These are phyloP conservation scores for Cossypha dichroa DNA, from an alignment of 2,797 vertebrate species.

Conservation along the genomic window DNA sequence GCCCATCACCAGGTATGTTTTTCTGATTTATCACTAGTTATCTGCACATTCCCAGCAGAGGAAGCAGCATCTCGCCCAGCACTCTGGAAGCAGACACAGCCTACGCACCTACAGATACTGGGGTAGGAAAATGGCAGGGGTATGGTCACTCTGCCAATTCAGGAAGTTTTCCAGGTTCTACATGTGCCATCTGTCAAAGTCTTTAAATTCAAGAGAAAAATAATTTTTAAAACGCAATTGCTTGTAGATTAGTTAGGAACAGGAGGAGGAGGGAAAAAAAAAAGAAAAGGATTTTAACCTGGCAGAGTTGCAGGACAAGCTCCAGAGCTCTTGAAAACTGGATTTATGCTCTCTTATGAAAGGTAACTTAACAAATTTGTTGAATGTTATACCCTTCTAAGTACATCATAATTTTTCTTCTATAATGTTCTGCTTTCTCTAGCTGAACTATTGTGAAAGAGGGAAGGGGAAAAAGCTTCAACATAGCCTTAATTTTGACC, in stretches of 20 bases:
- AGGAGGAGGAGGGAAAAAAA: not conserved
- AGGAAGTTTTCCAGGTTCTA: constrained; percentile 67
- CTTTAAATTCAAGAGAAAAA: constrained; percentile 51
- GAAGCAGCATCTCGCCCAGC: not conserved
- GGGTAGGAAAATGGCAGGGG: constrained; percentile 25
- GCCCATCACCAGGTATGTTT: not conserved
- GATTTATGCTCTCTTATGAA: not conserved
- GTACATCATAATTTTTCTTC: not conserved
- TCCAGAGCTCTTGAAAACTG: not conserved
- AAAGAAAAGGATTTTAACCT: not conserved
- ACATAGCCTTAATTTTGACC: not conserved
- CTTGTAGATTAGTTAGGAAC: constrained; percentile 20
- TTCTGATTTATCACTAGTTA: not conserved
- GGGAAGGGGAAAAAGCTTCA: not conserved
- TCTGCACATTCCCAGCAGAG: not conserved
- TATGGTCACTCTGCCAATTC: constrained; percentile 62
- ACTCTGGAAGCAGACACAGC: constrained; percentile 10
- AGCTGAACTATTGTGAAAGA: not conserved
- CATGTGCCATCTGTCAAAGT: constrained; percentile 61
- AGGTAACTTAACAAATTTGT: not conserved
- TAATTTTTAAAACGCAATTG: not conserved
- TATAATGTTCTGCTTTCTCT: not conserved
- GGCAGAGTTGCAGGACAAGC: not conserved
- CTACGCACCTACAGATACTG: constrained; percentile 44
- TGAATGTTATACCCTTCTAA: not conserved